phyloP scores from a whole-genome alignment of 2,797 vertebrate species.

The Anguilla anguilla region DNA sequence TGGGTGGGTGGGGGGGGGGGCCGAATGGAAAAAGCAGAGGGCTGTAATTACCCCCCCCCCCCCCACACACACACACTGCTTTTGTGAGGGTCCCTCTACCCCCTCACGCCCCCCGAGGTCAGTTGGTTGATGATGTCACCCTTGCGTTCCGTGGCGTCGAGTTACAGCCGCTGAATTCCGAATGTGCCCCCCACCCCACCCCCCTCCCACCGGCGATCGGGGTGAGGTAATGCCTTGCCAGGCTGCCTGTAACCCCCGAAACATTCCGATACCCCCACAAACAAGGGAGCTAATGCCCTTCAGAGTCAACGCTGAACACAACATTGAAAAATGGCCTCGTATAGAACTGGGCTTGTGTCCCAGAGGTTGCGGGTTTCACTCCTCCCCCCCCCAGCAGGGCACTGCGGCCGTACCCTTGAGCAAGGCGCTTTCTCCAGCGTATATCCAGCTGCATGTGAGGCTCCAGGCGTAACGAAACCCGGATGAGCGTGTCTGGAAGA shows the following conservation, averaged over 20 bases:
- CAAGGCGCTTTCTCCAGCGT: no score
- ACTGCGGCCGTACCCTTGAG: no score
- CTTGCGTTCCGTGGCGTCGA: neutral
- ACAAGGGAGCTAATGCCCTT: neutral
- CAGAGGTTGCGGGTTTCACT: no score
- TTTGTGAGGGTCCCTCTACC: neutral
- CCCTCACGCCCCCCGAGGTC: neutral
- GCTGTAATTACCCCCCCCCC: neutral
- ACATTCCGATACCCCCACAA: constrained; percentile 1
- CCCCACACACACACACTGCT: neutral
- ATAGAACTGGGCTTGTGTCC: no score
- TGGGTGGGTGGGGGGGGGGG: neutral
- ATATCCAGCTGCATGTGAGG: no score
- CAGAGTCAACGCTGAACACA: neutral
- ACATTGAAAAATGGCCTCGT: no score
- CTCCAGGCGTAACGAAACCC: no score
- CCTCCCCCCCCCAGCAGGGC: no score
- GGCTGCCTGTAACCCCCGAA: neutral
- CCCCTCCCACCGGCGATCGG: no score
- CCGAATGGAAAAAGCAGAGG: neutral
- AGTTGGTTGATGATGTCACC: constrained; percentile 24
- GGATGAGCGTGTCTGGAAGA: no score
- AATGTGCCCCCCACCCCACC: neutral
- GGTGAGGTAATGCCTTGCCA: neutral
- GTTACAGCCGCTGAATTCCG: neutral